Evolutionary conservation across 1,140 invertebrate species (phyloP), one percentile per base, ranked within the genome.

Genomic region (Delia radicum): DNA sequence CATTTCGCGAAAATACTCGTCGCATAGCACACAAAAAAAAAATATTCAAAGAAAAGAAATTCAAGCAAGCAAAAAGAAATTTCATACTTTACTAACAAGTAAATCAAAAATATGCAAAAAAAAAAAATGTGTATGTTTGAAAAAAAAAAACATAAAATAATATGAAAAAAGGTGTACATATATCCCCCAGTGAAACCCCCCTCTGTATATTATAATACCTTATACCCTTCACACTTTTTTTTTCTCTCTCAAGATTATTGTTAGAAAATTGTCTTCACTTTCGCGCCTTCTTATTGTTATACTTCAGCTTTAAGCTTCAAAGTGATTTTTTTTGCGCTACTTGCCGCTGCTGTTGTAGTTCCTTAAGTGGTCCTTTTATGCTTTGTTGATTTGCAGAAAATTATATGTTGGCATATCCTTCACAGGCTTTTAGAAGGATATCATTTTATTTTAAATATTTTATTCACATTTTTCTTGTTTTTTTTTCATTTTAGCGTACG

Each of bases 61-160:
- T 55, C 8, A 21, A 55, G 24, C n/a, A 69, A 33, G n/a, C n/a
- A 69, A 33, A 21, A 7, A 69, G 29, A 69, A 33, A 69, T 69
- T 33, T 69, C 29, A 37, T 69, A 69, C 65, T 69, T 69, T 69
- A 33, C 65, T 69, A 69, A 69, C 65, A 69, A 69, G 65, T 69
- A 69, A 69, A 69, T 33, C 29, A 69, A 69, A 69, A 55, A 55
- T 7, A 55, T 55, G n/a, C 24, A 21, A 21, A 33, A 21, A 21
- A 33, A 21, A 33, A 67, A 69, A 37, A 69, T 69, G 24, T 69
- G 18, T 37, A 33, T 12, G 48, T 55, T 55, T 55, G 48, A 55
- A 4, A 69, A 21, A 69, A 69, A 69, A 31, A n/a, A 67, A 21
- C n/a, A 55, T 55, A 55, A 55, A 55, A 55, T 55, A 55, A 55